Conservation (phyloP, 2,113 vertebrate genomes). For the Canis aureus region DNA sequence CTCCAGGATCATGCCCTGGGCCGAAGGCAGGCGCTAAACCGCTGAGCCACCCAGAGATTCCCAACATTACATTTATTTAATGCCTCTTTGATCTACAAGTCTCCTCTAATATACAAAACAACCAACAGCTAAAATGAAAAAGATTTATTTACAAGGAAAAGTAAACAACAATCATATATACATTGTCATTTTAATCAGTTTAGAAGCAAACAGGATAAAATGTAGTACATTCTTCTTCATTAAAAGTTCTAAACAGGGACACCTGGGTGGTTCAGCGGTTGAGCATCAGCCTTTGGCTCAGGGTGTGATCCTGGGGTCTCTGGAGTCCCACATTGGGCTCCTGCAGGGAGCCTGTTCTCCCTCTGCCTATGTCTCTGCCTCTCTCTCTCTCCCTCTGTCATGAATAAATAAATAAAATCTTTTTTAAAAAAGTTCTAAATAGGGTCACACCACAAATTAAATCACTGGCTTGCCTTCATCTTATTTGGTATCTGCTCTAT, state of each 20-base stretch:
- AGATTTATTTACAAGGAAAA: conserved; percentile 55
- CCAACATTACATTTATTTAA: conserved; percentile 1
- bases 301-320: too few relatives aligned
- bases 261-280: too few relatives aligned
- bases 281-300: too few relatives aligned
- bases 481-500: neutral
- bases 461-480: conserved; percentile 1
- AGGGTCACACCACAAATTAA: conserved; percentile 5
- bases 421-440: conserved; percentile 5
- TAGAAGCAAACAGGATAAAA: conserved; percentile 55
- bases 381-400: too few relatives aligned
- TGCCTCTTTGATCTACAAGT: conserved; percentile 19
- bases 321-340: too few relatives aligned
- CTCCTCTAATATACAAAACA: conserved; percentile 48
- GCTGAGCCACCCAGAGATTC: too few relatives aligned
- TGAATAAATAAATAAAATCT: too few relatives aligned
- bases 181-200: conserved; percentile 54
- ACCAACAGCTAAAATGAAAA: conserved; percentile 53
- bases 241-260: conserved; percentile 4
- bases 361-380: too few relatives aligned
- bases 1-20: too few relatives aligned
- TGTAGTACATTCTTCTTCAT: neutral
- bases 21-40: too few relatives aligned
- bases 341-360: too few relatives aligned
- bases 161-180: conserved; percentile 25